Evolutionary conservation across 2,113 vertebrate genomes (phyloP).

Genomic region (Pheucticus melanocephalus): DNA sequence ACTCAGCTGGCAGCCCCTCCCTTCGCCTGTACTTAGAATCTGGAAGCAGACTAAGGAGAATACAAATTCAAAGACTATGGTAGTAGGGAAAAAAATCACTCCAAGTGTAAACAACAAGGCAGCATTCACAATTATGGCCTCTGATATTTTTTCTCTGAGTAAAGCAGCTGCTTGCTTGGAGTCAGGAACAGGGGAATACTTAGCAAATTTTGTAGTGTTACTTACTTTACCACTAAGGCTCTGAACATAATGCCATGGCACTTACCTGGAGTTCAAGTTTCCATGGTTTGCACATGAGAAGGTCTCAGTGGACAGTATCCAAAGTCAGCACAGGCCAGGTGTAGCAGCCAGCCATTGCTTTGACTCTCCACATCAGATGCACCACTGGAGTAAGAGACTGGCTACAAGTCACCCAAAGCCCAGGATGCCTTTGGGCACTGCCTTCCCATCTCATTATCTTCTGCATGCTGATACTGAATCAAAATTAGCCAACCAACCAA

Average conservation of each 20-base stretch:
- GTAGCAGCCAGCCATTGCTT: background rate
- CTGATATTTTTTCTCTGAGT: background rate
- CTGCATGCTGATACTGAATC: background rate
- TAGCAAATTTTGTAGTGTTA: background rate
- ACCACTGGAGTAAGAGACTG: background rate
- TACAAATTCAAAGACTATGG: background rate
- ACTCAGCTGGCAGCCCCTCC: background rate
- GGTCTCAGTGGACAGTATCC: fast-evolving
- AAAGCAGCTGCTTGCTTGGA: background rate
- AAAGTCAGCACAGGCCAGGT: background rate
- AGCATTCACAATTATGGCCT: background rate
- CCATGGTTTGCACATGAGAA: background rate
- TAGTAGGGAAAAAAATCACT: background rate
- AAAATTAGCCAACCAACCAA: background rate
- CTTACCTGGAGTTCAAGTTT: background rate
- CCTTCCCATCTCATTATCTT: background rate
- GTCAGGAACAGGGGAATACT: background rate
- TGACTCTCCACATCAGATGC: background rate
- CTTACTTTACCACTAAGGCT: background rate
- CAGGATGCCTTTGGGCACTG: background rate
- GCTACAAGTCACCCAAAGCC: background rate
- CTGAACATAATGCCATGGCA: background rate
- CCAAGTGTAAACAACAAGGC: background rate
- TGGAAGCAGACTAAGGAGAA: background rate
- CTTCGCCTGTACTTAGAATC: background rate